Conservation (phyloP, 2,797 vertebrate genomes). For the Serranus cabrilla region DNA sequence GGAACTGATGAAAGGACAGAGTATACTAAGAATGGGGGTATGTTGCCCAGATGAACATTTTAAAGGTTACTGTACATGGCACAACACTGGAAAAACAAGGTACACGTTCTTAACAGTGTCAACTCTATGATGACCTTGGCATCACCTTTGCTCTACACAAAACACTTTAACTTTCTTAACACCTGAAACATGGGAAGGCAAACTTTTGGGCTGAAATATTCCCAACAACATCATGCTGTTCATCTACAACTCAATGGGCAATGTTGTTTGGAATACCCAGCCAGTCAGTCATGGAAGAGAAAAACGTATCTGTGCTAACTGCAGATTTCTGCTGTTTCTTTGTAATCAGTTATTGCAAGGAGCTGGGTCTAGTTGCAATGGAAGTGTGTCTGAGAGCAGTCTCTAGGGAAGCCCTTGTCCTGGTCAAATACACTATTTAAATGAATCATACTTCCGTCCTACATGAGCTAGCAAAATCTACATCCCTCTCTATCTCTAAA, state of each 20-base stretch:
- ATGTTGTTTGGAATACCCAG: slow-evolving; percentile 53
- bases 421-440: slow-evolving; percentile 61
- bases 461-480: slow-evolving; percentile 53
- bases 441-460: slow-evolving; percentile 45
- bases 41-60: slow-evolving; percentile 47
- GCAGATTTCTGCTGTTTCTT: slow-evolving; percentile 47
- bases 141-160: slow-evolving; percentile 46
- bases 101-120: slow-evolving; percentile 60
- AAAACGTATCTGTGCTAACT: slow-evolving; percentile 44
- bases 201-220: slow-evolving; percentile 56
- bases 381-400: slow-evolving; percentile 74
- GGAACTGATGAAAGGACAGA: slow-evolving; percentile 43
- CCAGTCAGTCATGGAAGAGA: slow-evolving; percentile 61
- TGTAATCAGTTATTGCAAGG: slow-evolving; percentile 56
- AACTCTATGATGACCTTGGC: slow-evolving; percentile 53
- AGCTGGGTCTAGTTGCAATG: slow-evolving; percentile 60
- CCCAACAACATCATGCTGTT: slow-evolving; percentile 41
- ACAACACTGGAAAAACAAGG: slow-evolving; percentile 71
- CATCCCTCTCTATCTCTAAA: slow-evolving; percentile 67
- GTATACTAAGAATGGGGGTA: slow-evolving; percentile 30
- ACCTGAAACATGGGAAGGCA: slow-evolving; percentile 71
- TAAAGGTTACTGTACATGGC: slow-evolving; percentile 68
- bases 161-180: slow-evolving; percentile 58
- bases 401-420: slow-evolving; percentile 74
- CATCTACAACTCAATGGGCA: slow-evolving; percentile 25